Base-by-base conservation (phyloP, 2,797 vertebrate genomes). In the Tokudaia muenninki region DNA sequence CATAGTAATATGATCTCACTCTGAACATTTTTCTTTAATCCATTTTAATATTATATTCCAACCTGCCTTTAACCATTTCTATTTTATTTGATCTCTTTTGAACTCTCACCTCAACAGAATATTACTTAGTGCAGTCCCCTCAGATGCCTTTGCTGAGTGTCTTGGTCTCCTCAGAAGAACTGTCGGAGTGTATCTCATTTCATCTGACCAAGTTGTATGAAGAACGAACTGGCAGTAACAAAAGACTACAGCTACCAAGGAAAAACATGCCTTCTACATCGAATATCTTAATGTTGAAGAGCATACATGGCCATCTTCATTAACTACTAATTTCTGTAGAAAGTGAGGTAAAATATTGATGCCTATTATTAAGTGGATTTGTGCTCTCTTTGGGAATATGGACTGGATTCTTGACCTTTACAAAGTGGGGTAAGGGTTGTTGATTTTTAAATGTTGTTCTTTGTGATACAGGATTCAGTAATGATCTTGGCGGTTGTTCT, bases 321-420 rank as follows among this genome's bases (percentile, higher is more conserved):
- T 90, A 79, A 81, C 7, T 34, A 14, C 21, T 47, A 26, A 67
- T 81, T 16, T 92, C 11, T 55, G 1, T 44, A 31, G 26, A 37
- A 92, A 92, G 16, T 37, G 26, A 96, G 91, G 16, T 34, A 26
- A 94, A 87, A 67, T 96, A 79, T 65, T 79, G 91, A 90, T 26
- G 29, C 78, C 70, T 94, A 7, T n/a, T 1, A 37, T 0, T 37
- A 88, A 57, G 11, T 86, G 31, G 22, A 21, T 67, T 87, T 74
- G 26, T 90, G 59, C 44, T 8, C 19, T 57, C 26, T 2, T 19
- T 81, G 14, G 13, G 41, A 21, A 31, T 29, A 3, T 29, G 31
- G 4, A 17, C 24, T 37, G 9, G 21, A 59, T 31, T 44, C 16
- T 70, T 82, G 3, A 77, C 8, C 17, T 11, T 47, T 86, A 61